These are phyloP conservation scores for Thera obeliscata DNA, from an alignment of 2,888 invertebrate species.

Conservation along the genomic window DNA sequence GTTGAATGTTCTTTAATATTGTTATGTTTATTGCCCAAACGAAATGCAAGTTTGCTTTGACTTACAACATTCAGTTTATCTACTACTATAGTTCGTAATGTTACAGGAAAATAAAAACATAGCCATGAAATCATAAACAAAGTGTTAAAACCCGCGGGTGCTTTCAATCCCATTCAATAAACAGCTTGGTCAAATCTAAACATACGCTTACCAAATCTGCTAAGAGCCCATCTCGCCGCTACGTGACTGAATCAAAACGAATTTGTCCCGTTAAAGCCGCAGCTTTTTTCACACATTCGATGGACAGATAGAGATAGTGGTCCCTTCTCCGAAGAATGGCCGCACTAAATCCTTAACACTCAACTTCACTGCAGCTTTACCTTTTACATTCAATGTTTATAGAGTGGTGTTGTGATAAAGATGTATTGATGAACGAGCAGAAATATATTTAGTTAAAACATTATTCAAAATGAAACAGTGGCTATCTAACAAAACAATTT, in stretches of 20 bases:
- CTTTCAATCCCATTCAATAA: slow-evolving; percentile 72
- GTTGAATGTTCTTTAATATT: no score
- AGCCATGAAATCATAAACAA: slow-evolving; percentile 18
- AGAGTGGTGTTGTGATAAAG: slow-evolving; percentile 6
- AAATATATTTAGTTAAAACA: background rate
- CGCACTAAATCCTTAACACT: slow-evolving; percentile 78
- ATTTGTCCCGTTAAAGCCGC: slow-evolving; percentile 80
- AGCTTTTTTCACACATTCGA: slow-evolving; percentile 77
- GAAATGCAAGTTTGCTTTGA: no score
- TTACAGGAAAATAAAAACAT: slow-evolving; percentile 11
- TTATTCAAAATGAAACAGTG: no score
- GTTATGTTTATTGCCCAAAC: no score
- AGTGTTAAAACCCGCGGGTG: slow-evolving; percentile 42
- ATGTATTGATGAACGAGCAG: background rate
- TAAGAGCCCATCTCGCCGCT: slow-evolving; percentile 73
- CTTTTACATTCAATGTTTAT: slow-evolving; percentile 51
- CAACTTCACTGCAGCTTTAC: slow-evolving; percentile 66
- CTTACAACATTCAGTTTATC: background rate
- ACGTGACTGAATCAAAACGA: slow-evolving; percentile 81
- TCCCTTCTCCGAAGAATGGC: slow-evolving; percentile 69
- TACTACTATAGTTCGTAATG: background rate
- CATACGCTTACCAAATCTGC: slow-evolving; percentile 76
- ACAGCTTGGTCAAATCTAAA: slow-evolving; percentile 68
- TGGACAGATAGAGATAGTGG: slow-evolving; percentile 78
- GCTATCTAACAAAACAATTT: background rate